A percentile compares a stretch with the other conserved stretches of the same genome.
Conservation (phyloP, 2,888 invertebrate genomes). For the Tipula vernalis region DNA sequence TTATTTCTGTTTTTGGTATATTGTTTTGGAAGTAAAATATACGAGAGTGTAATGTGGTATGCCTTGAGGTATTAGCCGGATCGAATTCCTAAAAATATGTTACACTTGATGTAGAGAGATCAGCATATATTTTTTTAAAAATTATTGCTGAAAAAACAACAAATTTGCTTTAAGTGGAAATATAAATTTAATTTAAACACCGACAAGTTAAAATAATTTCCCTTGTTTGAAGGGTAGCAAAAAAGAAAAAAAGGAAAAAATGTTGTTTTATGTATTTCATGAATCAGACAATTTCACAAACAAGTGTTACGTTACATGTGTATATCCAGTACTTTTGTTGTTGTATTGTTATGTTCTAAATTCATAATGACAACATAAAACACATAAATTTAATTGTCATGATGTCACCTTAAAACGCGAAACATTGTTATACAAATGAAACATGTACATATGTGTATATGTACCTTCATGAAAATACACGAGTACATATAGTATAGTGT, state of each 20-base stretch:
- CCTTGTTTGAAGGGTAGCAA: not conserved
- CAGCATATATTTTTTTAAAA: too few relatives aligned
- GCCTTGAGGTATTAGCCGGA: not conserved
- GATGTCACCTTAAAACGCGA: constrained; percentile 4
- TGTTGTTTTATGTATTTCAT: not conserved
- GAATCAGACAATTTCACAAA: not conserved
- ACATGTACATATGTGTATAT: not conserved
- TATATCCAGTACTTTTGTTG: not conserved
- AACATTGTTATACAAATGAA: not conserved
- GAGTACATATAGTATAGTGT: not conserved
- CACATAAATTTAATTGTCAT: not conserved
- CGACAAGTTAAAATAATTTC: not conserved
- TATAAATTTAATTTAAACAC: not conserved
- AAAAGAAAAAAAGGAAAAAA: not conserved
- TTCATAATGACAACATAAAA: not conserved
- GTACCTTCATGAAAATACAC: too few relatives aligned
- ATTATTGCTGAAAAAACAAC: not conserved
- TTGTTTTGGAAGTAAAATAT: not conserved
- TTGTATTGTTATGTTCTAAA: not conserved
- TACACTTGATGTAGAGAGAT: not conserved
- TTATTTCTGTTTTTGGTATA: too few relatives aligned
- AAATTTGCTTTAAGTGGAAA: not conserved
- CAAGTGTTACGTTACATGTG: not conserved
- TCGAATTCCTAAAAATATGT: not conserved
- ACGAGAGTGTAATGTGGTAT: not conserved